Evolutionary conservation across 1,140 invertebrate genomes (phyloP), one percentile per base, ranked within the genome.

Genomic region (Leptopilina clavipes): DNA sequence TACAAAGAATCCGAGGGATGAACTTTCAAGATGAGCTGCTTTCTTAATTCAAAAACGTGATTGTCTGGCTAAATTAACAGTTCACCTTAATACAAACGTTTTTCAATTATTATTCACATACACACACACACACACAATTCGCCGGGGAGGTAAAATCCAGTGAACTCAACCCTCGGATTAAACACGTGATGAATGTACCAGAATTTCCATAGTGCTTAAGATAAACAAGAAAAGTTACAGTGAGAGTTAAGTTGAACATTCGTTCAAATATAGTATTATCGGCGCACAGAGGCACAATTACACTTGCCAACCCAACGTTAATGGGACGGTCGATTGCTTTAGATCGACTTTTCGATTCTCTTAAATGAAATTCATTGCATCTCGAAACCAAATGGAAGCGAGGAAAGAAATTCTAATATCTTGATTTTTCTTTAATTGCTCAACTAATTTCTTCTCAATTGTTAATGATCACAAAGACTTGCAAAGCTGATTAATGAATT

Each of bases 201-300:
- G 48, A 17, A 52, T 52, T 52, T 52, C 48, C 48, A 52, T 52
- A 52, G 48, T 52, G 48, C 48, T 52, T 52, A 52, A 52, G 48
- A 52, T 52, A 52, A 52, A 52, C 48, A 52, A 52, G 48, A 52
- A 52, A 52, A 52, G 48, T 52, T 52, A 52, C 48, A n/a, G 14
- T n/a, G 9, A 17, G 48, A 52, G n/a, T 52, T 52, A 52, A 52
- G 48, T 52, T 52, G 14, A 52, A 17, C 48, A 52, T 52, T 52
- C 14, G 48, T 52, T 52, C n/a, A 17, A 52, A 52, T n/a, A n/a
- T 52, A 52, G 48, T 52, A 52, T 52, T 52, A 52, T 52, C 48
- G 48, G 37, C 37, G n/a, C 14, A 52, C 5, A 52, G n/a, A 52
- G 48, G n/a, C 14, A 52, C 48, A 52, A 52, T 52, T 52, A 17